A percentile compares a stretch with the other conserved stretches of the same genome.
These are phyloP conservation scores for Sesia apiformis DNA, from an alignment of 2,888 invertebrate genomes.

Conservation along the genomic window DNA sequence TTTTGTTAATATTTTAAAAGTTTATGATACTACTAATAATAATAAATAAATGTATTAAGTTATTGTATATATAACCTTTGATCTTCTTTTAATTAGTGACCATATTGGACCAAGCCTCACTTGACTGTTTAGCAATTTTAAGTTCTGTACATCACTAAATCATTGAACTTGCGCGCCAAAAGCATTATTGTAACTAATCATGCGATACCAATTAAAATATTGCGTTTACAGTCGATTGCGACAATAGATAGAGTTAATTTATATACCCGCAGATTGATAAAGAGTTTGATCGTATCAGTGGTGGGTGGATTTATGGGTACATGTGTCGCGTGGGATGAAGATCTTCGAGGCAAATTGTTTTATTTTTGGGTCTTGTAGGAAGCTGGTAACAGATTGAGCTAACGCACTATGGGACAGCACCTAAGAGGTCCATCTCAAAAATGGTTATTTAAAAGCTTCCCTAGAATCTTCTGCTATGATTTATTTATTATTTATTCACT, in stretches of 20 bases:
- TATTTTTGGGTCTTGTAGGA: background rate
- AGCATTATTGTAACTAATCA: conserved; percentile 27
- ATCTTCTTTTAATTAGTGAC: too few relatives aligned
- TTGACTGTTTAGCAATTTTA: too few relatives aligned
- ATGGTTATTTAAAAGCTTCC: too few relatives aligned
- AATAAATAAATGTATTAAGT: too few relatives aligned
- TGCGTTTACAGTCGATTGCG: conserved; percentile 19
- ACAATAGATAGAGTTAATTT: conserved; percentile 25
- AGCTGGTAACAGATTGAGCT: background rate
- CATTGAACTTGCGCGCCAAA: conserved; percentile 1
- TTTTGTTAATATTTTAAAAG: too few relatives aligned
- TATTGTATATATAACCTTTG: too few relatives aligned
- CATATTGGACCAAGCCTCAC: too few relatives aligned
- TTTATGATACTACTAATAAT: too few relatives aligned
- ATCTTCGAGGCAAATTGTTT: background rate
- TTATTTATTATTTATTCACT: too few relatives aligned
- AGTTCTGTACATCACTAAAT: background rate
- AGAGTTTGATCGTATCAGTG: conserved; percentile 29
- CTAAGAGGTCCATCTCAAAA: too few relatives aligned
- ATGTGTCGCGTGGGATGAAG: conserved; percentile 17
- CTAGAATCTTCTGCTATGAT: too few relatives aligned
- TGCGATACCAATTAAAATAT: conserved; percentile 29
- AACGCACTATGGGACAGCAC: too few relatives aligned
- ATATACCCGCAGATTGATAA: conserved; percentile 33
- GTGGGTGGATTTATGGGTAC: conserved; percentile 32